Evolutionary conservation across 37 sponge, comb jelly and placozoan genomes (phyloP).

Genomic region (Hexactinellida sp.): DNA sequence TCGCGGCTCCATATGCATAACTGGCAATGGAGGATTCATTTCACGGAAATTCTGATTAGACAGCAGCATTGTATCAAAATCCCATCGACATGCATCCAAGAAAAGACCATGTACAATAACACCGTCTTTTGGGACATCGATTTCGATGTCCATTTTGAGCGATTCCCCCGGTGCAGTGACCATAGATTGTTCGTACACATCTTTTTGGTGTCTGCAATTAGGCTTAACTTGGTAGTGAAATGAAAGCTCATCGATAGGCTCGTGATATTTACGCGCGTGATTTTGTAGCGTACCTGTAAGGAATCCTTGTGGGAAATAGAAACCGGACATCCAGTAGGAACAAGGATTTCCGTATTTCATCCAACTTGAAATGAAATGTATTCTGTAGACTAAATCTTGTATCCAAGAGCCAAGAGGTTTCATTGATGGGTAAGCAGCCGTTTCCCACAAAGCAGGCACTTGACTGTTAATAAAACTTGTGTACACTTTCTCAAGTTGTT

Average conservation of each 20-base stretch:
- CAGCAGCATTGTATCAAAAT: conserved; percentile 56
- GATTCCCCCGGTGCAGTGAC: conserved; percentile 11
- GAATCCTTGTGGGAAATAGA: conserved; percentile 99
- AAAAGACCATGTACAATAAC: conserved; percentile 87
- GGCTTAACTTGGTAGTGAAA: conserved; percentile 56
- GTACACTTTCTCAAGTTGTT: conserved; percentile 84
- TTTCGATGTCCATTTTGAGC: conserved; percentile 22
- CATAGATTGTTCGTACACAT: conserved; percentile 40
- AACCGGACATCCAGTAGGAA: conserved; percentile 98
- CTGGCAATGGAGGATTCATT: conserved; percentile 80
- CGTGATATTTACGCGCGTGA: conserved; percentile 88
- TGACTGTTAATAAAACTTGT: conserved; percentile 79
- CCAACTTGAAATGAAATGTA: conserved; percentile 92
- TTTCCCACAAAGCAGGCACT: conserved; percentile 83
- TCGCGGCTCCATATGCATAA: conserved; percentile 78
- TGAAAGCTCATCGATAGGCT: conserved; percentile 86
- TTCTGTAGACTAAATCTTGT: conserved; percentile 71
- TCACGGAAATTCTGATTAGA: conserved; percentile 63
- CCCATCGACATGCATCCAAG: conserved; percentile 88
- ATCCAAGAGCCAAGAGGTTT: conserved; percentile 97
- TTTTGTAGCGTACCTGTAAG: conserved; percentile 96
- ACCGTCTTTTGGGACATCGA: conserved; percentile 71
- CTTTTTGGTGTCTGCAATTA: conserved; percentile 62
- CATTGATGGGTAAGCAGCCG: conserved; percentile 91
- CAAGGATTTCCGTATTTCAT: conserved; percentile 69